Conservation (phyloP, 2,888 invertebrate species). For the Drosophila borealis region DNA sequence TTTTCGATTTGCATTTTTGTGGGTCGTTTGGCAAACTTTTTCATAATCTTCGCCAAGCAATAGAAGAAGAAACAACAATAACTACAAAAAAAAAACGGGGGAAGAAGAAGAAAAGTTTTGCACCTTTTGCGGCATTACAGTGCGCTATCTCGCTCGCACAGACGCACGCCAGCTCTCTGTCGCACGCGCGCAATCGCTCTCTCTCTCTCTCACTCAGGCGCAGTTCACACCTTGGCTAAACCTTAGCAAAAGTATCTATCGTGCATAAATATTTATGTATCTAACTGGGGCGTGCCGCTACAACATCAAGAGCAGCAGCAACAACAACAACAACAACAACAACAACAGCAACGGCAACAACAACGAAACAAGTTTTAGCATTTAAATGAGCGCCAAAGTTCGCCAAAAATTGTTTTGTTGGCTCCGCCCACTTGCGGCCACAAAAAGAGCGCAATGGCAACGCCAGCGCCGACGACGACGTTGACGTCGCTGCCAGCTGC, state of each 20-base stretch:
- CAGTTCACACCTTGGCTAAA: conserved; percentile 73
- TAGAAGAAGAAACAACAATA: conserved; percentile 30
- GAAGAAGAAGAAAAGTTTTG: conserved; percentile 37
- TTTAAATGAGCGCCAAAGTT: conserved; percentile 74
- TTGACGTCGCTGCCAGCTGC: neutral
- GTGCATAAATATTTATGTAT: conserved; percentile 81
- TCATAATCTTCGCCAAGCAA: conserved; percentile 56
- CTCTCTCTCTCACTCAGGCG: conserved; percentile 44
- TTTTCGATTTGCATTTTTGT: conserved; percentile 62
- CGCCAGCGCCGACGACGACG: conserved; percentile 1
- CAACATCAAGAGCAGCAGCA: conserved; percentile 49
- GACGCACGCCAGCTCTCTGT: conserved; percentile 10
- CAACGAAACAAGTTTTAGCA: conserved; percentile 60
- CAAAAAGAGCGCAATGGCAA: conserved; percentile 53
- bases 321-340: conserved; percentile 19
- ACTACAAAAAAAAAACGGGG: conserved; percentile 12
- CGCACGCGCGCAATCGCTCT: conserved; percentile 4
- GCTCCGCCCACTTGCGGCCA: conserved; percentile 78
- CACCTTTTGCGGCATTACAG: conserved; percentile 47
- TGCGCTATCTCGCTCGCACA: conserved; percentile 28
- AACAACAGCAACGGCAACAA: conserved; percentile 14
- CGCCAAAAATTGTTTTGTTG: conserved; percentile 64
- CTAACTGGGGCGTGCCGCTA: conserved; percentile 82
- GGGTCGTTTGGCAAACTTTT: conserved; percentile 69
- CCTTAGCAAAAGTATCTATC: conserved; percentile 75